phyloP scores from a whole-genome alignment of 2,113 vertebrate genomes.

The Daubentonia madagascariensis region DNA sequence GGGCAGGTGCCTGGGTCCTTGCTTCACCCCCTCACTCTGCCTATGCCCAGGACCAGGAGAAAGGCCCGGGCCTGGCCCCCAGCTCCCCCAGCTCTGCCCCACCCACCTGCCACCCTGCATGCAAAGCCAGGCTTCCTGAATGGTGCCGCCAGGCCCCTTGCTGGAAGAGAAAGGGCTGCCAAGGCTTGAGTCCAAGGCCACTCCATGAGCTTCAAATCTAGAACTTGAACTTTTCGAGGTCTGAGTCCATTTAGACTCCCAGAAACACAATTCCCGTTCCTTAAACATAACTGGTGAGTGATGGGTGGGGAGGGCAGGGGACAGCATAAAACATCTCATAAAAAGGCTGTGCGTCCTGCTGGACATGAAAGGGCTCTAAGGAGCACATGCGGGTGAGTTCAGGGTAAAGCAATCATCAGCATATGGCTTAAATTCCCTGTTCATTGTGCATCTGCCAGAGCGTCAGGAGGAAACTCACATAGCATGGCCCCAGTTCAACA shows the following conservation, averaged over 20 bases:
- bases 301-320: not conserved
- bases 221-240: not conserved
- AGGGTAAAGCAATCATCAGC: conserved; percentile 34
- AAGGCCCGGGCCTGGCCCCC: too few relatives aligned
- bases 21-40: rapidly evolving
- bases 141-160: not conserved
- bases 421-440: conserved; percentile 56
- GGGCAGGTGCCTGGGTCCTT: not conserved
- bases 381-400: conserved; percentile 6
- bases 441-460: not conserved
- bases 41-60: not conserved
- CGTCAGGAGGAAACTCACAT: not conserved
- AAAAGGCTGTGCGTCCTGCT: not conserved
- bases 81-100: not conserved
- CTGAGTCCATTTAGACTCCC: not conserved
- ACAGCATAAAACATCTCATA: not conserved
- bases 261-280: conserved; percentile 22
- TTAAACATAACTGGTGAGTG: not conserved
- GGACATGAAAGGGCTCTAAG: conserved; percentile 29
- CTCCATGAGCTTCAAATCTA: not conserved
- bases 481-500: not conserved
- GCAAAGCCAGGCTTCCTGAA: not conserved
- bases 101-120: not conserved
- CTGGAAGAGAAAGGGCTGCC: not conserved
- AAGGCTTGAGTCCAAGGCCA: not conserved